These are phyloP conservation scores for Sturnira hondurensis DNA, from an alignment of 2,113 vertebrate genomes.

Conservation along the genomic window DNA sequence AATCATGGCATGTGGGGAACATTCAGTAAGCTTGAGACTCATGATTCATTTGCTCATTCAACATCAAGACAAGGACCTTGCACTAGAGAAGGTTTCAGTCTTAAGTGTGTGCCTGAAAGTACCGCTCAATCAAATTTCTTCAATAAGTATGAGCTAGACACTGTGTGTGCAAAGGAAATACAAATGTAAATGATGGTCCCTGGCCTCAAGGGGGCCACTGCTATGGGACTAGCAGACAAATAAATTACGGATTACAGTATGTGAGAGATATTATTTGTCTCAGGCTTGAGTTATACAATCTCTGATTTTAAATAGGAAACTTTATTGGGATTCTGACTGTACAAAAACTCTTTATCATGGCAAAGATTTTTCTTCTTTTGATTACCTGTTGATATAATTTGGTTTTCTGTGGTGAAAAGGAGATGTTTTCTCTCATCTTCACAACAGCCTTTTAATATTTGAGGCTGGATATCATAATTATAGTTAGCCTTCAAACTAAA, in stretches of 20 bases:
- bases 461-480: not conserved
- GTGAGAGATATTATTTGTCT: not conserved
- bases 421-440: not conserved
- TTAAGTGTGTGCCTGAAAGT: not conserved
- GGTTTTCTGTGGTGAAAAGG: not conserved
- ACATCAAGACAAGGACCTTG: not conserved
- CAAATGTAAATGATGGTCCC: not conserved
- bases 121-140: not conserved
- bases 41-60: constrained; percentile 15
- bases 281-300: not conserved
- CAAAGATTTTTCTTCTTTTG: not conserved
- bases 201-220: not conserved
- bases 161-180: not conserved
- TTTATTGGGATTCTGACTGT: not conserved
- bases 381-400: not conserved
- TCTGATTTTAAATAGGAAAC: not conserved
- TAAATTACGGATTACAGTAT: not conserved
- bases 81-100: not conserved
- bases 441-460: not conserved
- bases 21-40: constrained; percentile 1
- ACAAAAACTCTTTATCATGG: not conserved
- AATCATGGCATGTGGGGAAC: not conserved
- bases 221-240: not conserved
- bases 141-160: not conserved
- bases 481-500: not conserved